A percentile compares a stretch with the other conserved stretches of the same genome.
These are phyloP conservation scores for Cordilura impudica DNA, from an alignment of 2,888 invertebrate species.

Conservation along the genomic window DNA sequence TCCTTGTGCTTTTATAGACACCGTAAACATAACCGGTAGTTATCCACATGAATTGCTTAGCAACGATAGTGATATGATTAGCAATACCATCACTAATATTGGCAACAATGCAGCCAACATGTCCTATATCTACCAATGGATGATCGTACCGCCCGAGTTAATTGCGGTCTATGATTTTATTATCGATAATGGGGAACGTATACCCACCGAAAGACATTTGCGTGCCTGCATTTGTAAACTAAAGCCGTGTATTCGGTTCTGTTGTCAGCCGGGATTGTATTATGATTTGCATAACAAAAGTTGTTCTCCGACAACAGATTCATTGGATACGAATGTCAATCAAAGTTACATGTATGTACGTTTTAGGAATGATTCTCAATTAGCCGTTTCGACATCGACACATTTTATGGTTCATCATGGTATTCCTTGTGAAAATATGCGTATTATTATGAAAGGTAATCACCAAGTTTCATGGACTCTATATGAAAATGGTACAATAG, in stretches of 20 bases:
- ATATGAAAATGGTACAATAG: constrained; percentile 69
- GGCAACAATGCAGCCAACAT: constrained; percentile 49
- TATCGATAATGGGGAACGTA: constrained; percentile 68
- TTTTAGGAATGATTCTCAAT: constrained; percentile 64
- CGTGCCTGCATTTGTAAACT: constrained; percentile 75
- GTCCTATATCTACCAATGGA: constrained; percentile 71
- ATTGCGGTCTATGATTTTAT: constrained; percentile 72
- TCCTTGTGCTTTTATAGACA: constrained; percentile 74
- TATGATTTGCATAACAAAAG: constrained; percentile 64
- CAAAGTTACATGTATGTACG: constrained; percentile 47
- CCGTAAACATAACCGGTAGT: constrained; percentile 73
- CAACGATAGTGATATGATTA: neutral
- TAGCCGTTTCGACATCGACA: constrained; percentile 49
- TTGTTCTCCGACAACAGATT: constrained; percentile 54
- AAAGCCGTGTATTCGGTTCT: constrained; percentile 74
- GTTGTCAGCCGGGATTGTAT: constrained; percentile 69
- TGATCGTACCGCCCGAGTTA: constrained; percentile 69
- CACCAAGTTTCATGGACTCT: constrained; percentile 56
- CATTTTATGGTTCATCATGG: constrained; percentile 67
- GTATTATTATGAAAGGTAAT: constrained; percentile 63
- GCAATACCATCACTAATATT: constrained; percentile 11
- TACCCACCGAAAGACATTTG: constrained; percentile 68
- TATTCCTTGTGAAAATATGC: constrained; percentile 71
- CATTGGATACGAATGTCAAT: constrained; percentile 31
- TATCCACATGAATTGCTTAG: constrained; percentile 45